Conservation (phyloP, 37 sponge, comb jelly and placozoan genomes). For the Diacarnus erythraeanus region DNA sequence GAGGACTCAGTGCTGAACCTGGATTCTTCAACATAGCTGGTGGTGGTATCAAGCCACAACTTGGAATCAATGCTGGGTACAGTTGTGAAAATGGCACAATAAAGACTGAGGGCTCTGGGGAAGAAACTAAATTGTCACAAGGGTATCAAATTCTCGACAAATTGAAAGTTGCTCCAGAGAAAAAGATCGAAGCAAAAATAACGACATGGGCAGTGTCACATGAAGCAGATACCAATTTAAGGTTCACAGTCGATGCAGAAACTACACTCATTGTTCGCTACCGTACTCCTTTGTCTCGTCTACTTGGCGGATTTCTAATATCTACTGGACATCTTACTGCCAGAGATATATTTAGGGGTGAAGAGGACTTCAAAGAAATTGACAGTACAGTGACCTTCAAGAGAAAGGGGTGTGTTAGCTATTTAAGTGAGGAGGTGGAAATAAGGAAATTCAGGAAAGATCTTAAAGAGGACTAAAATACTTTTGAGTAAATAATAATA, state of each 20-base stretch:
- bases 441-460: neutral
- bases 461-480: no score
- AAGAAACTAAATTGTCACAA: neutral
- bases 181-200: neutral
- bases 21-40: constrained; percentile 3
- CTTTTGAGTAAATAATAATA: no score
- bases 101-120: neutral
- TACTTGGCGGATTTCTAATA: neutral
- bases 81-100: neutral
- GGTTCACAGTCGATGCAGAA: neutral
- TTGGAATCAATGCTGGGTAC: neutral
- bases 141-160: neutral
- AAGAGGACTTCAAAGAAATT: neutral
- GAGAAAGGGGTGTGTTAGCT: neutral
- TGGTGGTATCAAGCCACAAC: neutral
- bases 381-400: neutral
- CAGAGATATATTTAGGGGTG: neutral
- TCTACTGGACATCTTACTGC: neutral
- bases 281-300: neutral
- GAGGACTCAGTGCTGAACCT: neutral
- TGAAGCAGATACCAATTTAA: neutral
- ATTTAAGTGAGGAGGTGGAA: neutral
- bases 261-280: neutral
- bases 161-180: neutral
- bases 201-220: constrained; percentile 4